A percentile compares a stretch with the other conserved stretches of the same genome.
These are phyloP conservation scores for Temnopleurus reevesii DNA, from an alignment of 53 echinoderm and acorn worm species.

Conservation along the genomic window DNA sequence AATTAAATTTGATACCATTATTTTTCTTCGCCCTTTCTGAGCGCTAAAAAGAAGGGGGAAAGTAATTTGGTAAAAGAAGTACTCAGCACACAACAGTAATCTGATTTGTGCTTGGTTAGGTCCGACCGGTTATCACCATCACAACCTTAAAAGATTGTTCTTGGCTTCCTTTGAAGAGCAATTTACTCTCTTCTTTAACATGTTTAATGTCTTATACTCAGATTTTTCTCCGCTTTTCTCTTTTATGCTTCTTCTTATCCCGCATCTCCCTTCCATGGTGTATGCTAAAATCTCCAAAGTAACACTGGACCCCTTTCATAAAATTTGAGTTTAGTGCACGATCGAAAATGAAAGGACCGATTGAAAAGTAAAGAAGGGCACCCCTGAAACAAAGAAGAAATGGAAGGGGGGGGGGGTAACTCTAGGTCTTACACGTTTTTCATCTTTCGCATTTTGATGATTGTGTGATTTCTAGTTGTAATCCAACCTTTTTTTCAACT, in stretches of 20 bases:
- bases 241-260: neutral
- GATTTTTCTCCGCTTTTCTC: neutral
- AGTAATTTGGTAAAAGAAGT: slow-evolving; percentile 51
- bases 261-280: neutral
- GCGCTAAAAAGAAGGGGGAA: slow-evolving; percentile 6
- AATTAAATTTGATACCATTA: slow-evolving; percentile 65
- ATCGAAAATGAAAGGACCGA: too few species aligned
- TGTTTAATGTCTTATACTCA: slow-evolving; percentile 15
- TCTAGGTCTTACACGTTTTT: too few species aligned
- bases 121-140: neutral
- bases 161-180: neutral
- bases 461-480: neutral
- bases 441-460: too few species aligned
- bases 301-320: too few species aligned
- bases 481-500: neutral
- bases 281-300: too few species aligned
- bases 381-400: too few species aligned
- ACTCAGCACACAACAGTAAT: slow-evolving; percentile 52
- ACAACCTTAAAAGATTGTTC: slow-evolving; percentile 15
- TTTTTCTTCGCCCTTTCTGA: slow-evolving; percentile 54
- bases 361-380: too few species aligned
- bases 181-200: neutral
- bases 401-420: too few species aligned
- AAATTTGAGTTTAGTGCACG: too few species aligned
- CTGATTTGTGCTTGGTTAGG: slow-evolving; percentile 20